A percentile compares a stretch with the other conserved stretches of the same genome.
These are phyloP conservation scores for Spisula solida DNA, from an alignment of 2,888 invertebrate species.

Conservation along the genomic window DNA sequence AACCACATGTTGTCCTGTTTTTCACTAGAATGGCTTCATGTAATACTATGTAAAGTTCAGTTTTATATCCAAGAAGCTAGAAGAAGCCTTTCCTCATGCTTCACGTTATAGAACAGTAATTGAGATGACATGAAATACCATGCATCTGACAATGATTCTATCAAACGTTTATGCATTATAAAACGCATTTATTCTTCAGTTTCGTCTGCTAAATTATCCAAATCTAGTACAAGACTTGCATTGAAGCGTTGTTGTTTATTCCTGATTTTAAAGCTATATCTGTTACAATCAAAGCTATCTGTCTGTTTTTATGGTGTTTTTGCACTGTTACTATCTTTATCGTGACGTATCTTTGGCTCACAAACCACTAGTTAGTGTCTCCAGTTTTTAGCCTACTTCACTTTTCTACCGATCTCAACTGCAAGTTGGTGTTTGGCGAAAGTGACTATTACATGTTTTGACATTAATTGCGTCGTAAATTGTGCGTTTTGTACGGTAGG, in stretches of 20 bases:
- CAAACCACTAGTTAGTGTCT: not conserved
- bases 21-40: too few relatives aligned
- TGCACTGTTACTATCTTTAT: not conserved
- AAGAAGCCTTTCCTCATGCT: too few relatives aligned
- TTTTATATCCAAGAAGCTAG: too few relatives aligned
- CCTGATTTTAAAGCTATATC: constrained; percentile 16
- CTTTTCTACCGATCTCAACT: not conserved
- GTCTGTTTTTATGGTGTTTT: not conserved
- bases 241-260: not conserved
- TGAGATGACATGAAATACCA: too few relatives aligned
- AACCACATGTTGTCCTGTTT: too few relatives aligned
- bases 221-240: not conserved
- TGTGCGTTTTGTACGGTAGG: not conserved
- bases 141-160: too few relatives aligned
- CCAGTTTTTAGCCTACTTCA: not conserved
- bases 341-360: constrained; percentile 20
- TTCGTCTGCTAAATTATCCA: not conserved
- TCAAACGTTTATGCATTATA: not conserved
- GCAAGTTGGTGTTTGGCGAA: not conserved
- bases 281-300: not conserved
- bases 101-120: too few relatives aligned
- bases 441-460: not conserved
- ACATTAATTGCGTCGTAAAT: not conserved
- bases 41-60: too few relatives aligned
- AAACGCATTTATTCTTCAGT: not conserved